Evolutionary conservation across 2,113 vertebrate species (phyloP), one percentile per base, ranked within the genome.

Genomic region (Takifugu flavidus): DNA sequence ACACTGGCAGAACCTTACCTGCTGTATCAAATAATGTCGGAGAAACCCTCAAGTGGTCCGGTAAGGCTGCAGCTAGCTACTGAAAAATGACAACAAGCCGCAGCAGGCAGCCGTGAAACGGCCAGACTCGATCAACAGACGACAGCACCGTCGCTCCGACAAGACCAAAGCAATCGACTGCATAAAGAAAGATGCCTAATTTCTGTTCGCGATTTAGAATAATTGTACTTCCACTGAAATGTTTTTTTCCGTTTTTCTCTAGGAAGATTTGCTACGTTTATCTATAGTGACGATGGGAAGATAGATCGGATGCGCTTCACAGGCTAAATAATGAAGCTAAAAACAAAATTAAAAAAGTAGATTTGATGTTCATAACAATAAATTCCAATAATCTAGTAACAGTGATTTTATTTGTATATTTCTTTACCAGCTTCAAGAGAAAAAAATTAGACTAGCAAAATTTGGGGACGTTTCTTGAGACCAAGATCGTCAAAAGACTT

Each of bases 61-160:
- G 42, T 67, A 55, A 56, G 58, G 59, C 62, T n/a, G 59, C n/a
- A 27, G 78, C 58, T 80, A 85, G 67, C 82, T 2, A 4, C 72
- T 14, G 70, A 62, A 62, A 69, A 73, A 82, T 83, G 70, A 83
- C 80, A 88, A 88, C 87, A 87, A 79, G 46, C 70, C 70, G 29
- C 15, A 20, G 28, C 15, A 20, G 28, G 31, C 10, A 42, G 31
- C 66, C 4, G 64, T 5, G 28, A 70, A 28, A 4, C 14, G 1
- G 13, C 26, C 0, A 82, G 82, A 51, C 78, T 11, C 63, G 2
- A 80, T 53, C 1, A 83, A 47, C 26, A 39, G 56, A 76, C 15
- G 0, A 13, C 72, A 59, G 51, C 61, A 5, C 3, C 25, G 39
- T 75, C 76, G 73, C 3, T 45, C 1, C 13, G 20, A 1, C 49